Base-by-base conservation (phyloP, 2,113 vertebrate genomes). In the Microcebus murinus region DNA sequence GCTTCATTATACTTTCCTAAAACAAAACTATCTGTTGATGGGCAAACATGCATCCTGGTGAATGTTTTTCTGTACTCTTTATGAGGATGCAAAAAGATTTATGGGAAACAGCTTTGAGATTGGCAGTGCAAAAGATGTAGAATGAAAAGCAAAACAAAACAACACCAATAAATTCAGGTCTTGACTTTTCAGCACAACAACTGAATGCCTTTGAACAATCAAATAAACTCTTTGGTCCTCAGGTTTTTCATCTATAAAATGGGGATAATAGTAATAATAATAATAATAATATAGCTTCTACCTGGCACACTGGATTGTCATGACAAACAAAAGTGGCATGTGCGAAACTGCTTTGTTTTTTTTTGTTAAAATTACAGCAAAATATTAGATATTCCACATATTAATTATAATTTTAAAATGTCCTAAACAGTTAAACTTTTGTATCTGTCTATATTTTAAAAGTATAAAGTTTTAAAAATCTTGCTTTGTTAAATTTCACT, bases 401-500 rank as follows among this genome's bases (percentile, higher is more conserved):
- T 29, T 71, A 42, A 50, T 65, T 91, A 27, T 8, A 67, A 84
- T 59, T 81, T 9, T 23, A 36, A 68, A 52, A 21, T 55, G 91
- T 82, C 85, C 52, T 70, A 67, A 67, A 52, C 10, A 70, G 61
- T 25, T 57, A 14, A 59, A 80, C 3, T 77, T 91, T 70, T 48
- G 67, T 52, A n/a, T 8, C 17, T 70, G 8, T 11, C 23, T 84
- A 4, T 93, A 55, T 70, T 97, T 95, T 39, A 70, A 90, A 95
- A 67, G 57, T 57, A 59, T 25, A 45, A 90, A 93, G 63, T 79
- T 88, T 61, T 0, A 81, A 94, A 87, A 80, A 81, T 39, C 17
- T 84, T 42, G 39, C 45, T 97, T 88, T 45, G 50, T 71, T 95
- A 88, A 73, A 61, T 94, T 48, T 94, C 52, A 86, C 67, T 67